Evolutionary conservation across 1,140 invertebrate genomes (phyloP).

Genomic region (Euwallacea fornicatus): DNA sequence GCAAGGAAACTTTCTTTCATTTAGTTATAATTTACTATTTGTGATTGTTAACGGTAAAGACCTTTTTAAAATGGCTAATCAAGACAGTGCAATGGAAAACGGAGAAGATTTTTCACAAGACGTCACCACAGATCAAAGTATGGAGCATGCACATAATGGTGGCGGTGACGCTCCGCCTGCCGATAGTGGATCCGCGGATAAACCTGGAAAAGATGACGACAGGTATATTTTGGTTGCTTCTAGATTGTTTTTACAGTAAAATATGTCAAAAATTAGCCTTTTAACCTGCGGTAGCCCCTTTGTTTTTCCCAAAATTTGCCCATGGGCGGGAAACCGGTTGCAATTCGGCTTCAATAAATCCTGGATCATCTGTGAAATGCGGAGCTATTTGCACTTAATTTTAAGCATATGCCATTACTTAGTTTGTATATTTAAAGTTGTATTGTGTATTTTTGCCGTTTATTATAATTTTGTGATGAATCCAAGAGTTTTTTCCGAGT

Average conservation of each 20-base stretch:
- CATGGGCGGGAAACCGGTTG: too few species aligned
- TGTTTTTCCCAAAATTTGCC: too few species aligned
- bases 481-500: constrained; percentile 41
- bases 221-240: constrained; percentile 58
- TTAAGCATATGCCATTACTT: constrained; percentile 25
- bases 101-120: constrained; percentile 72
- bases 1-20: background rate
- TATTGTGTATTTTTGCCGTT: constrained; percentile 32
- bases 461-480: background rate
- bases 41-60: constrained; percentile 15
- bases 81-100: constrained; percentile 55
- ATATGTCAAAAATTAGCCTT: too few species aligned
- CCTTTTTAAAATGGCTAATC: constrained; percentile 47
- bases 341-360: constrained; percentile 31
- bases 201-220: constrained; percentile 71
- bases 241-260: too few species aligned
- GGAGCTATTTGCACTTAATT: constrained; percentile 19
- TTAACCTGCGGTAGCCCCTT: too few species aligned
- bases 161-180: constrained; percentile 63
- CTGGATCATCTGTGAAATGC: constrained; percentile 41
- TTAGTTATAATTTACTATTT: background rate
- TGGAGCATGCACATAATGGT: constrained; percentile 59
- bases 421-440: constrained; percentile 23
- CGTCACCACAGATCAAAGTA: constrained; percentile 55
- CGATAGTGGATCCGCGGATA: constrained; percentile 65